Evolutionary conservation across 1,140 invertebrate genomes (phyloP).

Genomic region (Phymastichus coffea): DNA sequence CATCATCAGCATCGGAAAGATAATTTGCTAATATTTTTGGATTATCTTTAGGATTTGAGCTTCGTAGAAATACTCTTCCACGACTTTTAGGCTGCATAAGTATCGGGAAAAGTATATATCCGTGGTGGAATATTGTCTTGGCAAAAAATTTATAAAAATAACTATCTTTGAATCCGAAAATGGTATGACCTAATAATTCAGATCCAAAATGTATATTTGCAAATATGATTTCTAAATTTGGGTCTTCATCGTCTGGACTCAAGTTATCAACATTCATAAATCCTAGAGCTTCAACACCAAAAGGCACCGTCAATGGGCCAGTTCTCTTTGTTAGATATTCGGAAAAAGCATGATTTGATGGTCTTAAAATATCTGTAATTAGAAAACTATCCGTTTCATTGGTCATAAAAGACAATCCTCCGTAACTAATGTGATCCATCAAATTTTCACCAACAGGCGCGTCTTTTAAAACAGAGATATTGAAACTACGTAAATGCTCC

Average conservation of each 20-base stretch:
- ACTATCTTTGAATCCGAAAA: background rate
- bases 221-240: conserved; percentile 10
- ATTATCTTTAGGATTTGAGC: conserved; percentile 45
- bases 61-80: background rate
- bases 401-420: conserved; percentile 10
- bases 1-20: conserved; percentile 55
- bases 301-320: conserved; percentile 2
- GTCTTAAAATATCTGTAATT: background rate
- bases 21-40: conserved; percentile 68
- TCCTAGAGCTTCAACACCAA: background rate
- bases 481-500: conserved; percentile 55
- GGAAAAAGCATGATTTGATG: background rate
- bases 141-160: background rate
- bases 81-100: background rate
- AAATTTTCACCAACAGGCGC: conserved; percentile 66
- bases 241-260: background rate
- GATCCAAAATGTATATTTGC: background rate
- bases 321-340: background rate
- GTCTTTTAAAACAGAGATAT: conserved; percentile 49
- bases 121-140: background rate
- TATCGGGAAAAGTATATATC: conserved; percentile 1
- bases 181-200: background rate
- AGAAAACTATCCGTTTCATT: background rate
- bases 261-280: conserved; percentile 9
- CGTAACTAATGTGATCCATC: conserved; percentile 49